Conservation (phyloP, 2,888 invertebrate species). For the Aporophyla nigra region DNA sequence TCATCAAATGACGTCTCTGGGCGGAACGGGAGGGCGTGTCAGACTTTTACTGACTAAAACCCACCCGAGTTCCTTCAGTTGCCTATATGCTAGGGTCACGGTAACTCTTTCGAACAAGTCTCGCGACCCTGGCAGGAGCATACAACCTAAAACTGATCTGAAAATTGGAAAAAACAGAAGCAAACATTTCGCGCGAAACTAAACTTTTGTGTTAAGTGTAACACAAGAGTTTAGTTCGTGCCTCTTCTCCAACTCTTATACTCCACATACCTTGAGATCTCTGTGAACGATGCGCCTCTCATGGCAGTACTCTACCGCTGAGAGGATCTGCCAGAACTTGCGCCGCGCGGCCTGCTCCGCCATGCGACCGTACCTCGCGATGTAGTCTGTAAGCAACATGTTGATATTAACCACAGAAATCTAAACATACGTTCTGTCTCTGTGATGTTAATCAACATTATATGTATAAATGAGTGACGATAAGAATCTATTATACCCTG, state of each 20-base stretch:
- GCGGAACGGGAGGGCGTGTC: no score
- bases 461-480: background rate
- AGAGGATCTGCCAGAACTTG: conserved; percentile 99
- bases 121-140: no score
- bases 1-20: no score
- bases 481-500: conserved; percentile 1
- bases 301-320: conserved; percentile 99
- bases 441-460: conserved; percentile 52
- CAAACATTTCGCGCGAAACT: no score
- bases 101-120: no score
- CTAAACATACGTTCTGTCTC: conserved; percentile 34
- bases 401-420: conserved; percentile 51
- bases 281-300: conserved; percentile 98
- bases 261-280: conserved; percentile 95
- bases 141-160: no score
- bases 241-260: background rate
- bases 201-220: no score
- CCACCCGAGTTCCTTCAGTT: no score
- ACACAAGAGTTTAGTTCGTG: background rate
- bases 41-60: no score
- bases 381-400: conserved; percentile 93
- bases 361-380: conserved; percentile 98
- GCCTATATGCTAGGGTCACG: no score
- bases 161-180: no score
- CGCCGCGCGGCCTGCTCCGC: conserved; percentile 97